phyloP scores from a whole-genome alignment of 2,797 vertebrate genomes.

The Zalophus californianus region DNA sequence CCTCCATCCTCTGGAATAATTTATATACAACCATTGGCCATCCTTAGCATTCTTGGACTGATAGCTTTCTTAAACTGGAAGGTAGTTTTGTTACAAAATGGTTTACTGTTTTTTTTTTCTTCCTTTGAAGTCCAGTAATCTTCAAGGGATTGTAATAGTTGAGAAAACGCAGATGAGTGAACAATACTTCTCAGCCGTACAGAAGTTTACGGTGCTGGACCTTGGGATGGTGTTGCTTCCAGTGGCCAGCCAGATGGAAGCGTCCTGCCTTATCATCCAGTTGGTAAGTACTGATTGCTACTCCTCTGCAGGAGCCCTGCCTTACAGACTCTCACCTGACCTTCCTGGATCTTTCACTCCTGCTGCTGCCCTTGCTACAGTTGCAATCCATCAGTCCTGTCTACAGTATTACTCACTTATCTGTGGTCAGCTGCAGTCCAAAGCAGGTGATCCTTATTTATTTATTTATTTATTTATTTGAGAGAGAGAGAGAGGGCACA shows the following conservation, averaged over 20 bases:
- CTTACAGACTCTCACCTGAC: not conserved
- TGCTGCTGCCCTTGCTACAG: not conserved
- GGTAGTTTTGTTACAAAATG: not conserved
- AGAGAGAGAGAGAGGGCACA: no score
- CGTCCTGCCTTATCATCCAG: constrained; percentile 92
- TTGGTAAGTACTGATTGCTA: constrained; percentile 88
- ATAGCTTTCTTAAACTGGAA: constrained; percentile 37
- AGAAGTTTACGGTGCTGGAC: constrained; percentile 94
- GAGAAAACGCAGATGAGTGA: constrained; percentile 92
- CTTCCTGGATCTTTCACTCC: not conserved
- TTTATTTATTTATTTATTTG: not conserved
- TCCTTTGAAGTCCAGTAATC: constrained; percentile 87
- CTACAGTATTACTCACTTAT: not conserved
- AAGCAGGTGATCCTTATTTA: not conserved
- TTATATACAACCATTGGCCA: not conserved
- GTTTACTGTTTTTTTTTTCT: not conserved
- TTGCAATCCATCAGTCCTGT: not conserved
- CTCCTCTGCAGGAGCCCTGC: not conserved
- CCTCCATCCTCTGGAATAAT: not conserved
- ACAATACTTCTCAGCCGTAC: constrained; percentile 93
- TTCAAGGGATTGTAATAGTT: constrained; percentile 91
- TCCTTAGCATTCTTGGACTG: not conserved
- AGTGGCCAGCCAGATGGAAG: constrained; percentile 91
- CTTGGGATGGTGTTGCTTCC: constrained; percentile 94
- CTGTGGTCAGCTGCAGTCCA: not conserved